These are phyloP conservation scores for Schizaphis graminum DNA, from an alignment of 2,888 invertebrate genomes.

Conservation along the genomic window DNA sequence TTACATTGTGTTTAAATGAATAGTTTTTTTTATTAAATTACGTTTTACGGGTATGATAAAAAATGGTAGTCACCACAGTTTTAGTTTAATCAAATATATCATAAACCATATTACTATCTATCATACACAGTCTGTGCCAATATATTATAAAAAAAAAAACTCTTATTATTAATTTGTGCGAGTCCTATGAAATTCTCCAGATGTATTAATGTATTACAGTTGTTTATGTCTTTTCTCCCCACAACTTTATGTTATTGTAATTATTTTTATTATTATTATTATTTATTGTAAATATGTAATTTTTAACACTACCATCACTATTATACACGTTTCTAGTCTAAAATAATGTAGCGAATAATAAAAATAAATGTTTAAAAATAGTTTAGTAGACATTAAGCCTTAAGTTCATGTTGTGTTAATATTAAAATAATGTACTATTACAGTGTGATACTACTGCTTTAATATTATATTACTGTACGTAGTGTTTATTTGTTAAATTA, in stretches of 20 bases:
- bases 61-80: background rate
- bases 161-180: background rate
- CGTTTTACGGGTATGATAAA: background rate
- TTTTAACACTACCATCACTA: slow-evolving; percentile 26
- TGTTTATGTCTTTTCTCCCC: background rate
- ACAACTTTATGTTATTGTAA: background rate
- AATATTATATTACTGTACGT: background rate
- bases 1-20: background rate
- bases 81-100: background rate
- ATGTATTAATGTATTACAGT: background rate
- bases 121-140: background rate
- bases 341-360: slow-evolving; percentile 4
- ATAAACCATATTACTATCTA: background rate
- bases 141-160: background rate
- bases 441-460: background rate
- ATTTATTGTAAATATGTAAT: slow-evolving; percentile 55
- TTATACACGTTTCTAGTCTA: slow-evolving; percentile 58
- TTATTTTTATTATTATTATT: background rate
- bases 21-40: background rate
- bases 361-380: background rate
- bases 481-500: slow-evolving; percentile 44
- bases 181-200: background rate
- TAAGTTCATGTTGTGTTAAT: background rate
- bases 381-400: background rate
- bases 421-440: background rate